Percentiles rank a stretch among this genome's conserved stretches.
Conservation (phyloP, 1,140 invertebrate species). For the Pinna nobilis region DNA sequence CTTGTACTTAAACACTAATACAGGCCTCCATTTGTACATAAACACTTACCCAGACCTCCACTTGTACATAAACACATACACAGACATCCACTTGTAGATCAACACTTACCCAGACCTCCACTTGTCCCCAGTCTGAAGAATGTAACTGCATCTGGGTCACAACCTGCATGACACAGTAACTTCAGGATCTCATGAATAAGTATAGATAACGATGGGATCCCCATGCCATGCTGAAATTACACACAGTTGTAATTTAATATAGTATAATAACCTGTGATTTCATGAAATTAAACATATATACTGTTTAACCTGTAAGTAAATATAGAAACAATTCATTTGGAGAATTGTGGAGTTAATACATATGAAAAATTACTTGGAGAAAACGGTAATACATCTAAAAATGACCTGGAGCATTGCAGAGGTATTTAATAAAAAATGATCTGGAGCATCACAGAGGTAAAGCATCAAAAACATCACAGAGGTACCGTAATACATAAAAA, state of each 20-base stretch:
- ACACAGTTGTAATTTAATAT: background rate
- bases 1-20: too few species aligned
- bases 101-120: constrained; percentile 86
- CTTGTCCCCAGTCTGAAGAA: constrained; percentile 96
- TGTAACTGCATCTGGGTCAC: constrained; percentile 83
- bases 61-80: too few species aligned
- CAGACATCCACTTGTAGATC: too few species aligned
- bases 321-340: background rate
- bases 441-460: too few species aligned
- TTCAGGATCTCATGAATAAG: constrained; percentile 97
- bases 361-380: too few species aligned
- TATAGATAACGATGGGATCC: constrained; percentile 94
- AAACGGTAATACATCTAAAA: too few species aligned
- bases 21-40: too few species aligned
- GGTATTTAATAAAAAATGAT: too few species aligned
- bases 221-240: constrained; percentile 90
- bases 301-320: background rate
- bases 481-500: background rate
- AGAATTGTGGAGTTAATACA: too few species aligned
- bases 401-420: too few species aligned
- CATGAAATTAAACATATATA: background rate
- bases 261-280: background rate
- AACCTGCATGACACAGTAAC: constrained; percentile 91
- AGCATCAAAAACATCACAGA: too few species aligned
- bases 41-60: too few species aligned